Conservation (phyloP, 2,888 invertebrate species). For the Caenorhabditis virilis region DNA sequence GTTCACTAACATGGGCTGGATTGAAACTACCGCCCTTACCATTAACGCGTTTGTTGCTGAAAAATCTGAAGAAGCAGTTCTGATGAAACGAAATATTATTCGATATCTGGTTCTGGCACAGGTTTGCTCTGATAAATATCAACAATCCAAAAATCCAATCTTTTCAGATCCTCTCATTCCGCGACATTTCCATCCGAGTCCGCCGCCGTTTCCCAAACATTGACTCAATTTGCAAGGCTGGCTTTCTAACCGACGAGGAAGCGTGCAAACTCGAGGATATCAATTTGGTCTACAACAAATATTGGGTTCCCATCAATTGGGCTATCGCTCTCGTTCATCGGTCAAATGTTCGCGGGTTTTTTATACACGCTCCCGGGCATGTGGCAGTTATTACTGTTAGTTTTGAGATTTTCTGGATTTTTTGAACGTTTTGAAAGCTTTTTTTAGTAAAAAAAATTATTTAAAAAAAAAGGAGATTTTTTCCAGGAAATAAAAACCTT, state of each 20-base stretch:
- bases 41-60: slow-evolving; percentile 39
- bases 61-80: slow-evolving; percentile 27
- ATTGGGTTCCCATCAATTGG: slow-evolving; percentile 66
- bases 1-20: slow-evolving; percentile 47
- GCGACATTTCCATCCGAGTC: slow-evolving; percentile 59
- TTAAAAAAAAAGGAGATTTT: not conserved
- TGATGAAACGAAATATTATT: slow-evolving; percentile 42
- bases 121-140: slow-evolving; percentile 3
- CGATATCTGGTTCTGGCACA: slow-evolving; percentile 41
- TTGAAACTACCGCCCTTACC: slow-evolving; percentile 44
- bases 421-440: too few species aligned
- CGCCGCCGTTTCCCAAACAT: slow-evolving; percentile 54
- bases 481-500: slow-evolving; percentile 17
- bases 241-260: slow-evolving; percentile 38
- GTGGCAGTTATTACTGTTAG: slow-evolving; percentile 8
- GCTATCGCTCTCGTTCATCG: slow-evolving; percentile 27
- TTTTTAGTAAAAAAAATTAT: too few species aligned
- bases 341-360: slow-evolving; percentile 25
- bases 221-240: slow-evolving; percentile 45
- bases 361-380: slow-evolving; percentile 14
- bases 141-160: not conserved
- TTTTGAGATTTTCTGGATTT: too few species aligned
- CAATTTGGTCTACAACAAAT: slow-evolving; percentile 55
- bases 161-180: slow-evolving; percentile 52
- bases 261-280: slow-evolving; percentile 35